Conservation (phyloP, 1,140 invertebrate species). For the Aporrectodea caliginosa region DNA sequence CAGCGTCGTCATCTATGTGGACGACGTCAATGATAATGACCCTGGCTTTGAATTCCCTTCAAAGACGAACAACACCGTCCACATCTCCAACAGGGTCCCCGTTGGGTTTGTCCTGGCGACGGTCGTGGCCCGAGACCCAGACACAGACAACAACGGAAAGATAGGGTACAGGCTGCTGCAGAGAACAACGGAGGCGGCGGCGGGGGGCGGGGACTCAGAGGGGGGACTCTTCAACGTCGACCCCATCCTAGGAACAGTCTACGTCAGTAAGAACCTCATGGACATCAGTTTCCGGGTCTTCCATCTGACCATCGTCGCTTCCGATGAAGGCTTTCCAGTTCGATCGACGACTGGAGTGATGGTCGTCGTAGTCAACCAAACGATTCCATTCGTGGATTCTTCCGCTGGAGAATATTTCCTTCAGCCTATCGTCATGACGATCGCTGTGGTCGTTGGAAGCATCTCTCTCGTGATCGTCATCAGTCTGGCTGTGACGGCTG, state of each 20-base stretch:
- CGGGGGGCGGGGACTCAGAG: not conserved
- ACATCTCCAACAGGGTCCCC: conserved; percentile 56
- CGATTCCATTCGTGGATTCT: not conserved
- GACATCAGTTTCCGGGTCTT: conserved; percentile 58
- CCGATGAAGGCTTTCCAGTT: conserved; percentile 75
- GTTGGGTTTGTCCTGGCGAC: conserved; percentile 8
- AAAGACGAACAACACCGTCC: conserved; percentile 21
- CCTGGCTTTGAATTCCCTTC: conserved; percentile 66
- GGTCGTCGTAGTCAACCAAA: conserved; percentile 16
- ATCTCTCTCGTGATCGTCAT: conserved; percentile 17
- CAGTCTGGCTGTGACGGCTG: not conserved
- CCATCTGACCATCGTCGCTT: conserved; percentile 66
- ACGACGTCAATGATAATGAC: conserved; percentile 87
- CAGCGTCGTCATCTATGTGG: conserved; percentile 63
- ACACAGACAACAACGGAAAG: not conserved
- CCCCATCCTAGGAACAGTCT: conserved; percentile 4
- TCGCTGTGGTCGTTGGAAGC: not conserved
- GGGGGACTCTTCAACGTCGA: conserved; percentile 11
- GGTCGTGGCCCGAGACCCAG: conserved; percentile 21
- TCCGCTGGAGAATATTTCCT: not conserved
- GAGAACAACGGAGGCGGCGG: not conserved
- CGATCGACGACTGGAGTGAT: conserved; percentile 68
- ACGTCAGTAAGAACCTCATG: not conserved
- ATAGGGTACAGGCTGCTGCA: conserved; percentile 6
- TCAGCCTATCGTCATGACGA: conserved; percentile 4